These are phyloP conservation scores for Noctilio leporinus DNA, from an alignment of 2,113 vertebrate genomes.

Conservation along the genomic window DNA sequence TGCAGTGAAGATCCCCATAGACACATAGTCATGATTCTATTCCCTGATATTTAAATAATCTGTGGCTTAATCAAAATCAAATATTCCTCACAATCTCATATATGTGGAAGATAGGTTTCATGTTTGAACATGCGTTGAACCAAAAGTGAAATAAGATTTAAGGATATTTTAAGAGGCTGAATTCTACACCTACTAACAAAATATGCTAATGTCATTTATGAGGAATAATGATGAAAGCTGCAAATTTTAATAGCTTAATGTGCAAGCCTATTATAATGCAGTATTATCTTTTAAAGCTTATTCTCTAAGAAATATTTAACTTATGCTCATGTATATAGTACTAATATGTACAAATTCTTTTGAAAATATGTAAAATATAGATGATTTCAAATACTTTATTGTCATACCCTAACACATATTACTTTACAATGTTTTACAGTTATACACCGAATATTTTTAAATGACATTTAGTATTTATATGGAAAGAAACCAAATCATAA, in stretches of 20 bases:
- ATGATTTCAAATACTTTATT: background rate
- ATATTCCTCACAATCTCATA: background rate
- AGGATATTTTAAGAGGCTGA: background rate
- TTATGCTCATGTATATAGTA: background rate
- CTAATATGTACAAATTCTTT: background rate
- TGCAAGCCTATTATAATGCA: background rate
- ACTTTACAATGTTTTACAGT: background rate
- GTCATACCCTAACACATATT: background rate
- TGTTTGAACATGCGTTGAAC: background rate
- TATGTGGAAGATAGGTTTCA: background rate
- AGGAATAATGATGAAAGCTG: background rate
- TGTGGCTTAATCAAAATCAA: background rate
- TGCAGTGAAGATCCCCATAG: accelerated
- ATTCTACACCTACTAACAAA: background rate
- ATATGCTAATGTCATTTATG: background rate
- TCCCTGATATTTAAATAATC: background rate
- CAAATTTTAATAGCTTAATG: background rate
- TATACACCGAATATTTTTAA: background rate
- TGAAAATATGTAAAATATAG: background rate
- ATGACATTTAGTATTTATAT: background rate
- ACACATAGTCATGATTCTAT: background rate
- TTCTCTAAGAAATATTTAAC: background rate
- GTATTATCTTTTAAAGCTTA: background rate
- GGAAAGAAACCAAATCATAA: background rate
- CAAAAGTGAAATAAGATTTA: background rate